Conservation (phyloP, 2,797 vertebrate genomes). For the Coranthus polyacanthus region DNA sequence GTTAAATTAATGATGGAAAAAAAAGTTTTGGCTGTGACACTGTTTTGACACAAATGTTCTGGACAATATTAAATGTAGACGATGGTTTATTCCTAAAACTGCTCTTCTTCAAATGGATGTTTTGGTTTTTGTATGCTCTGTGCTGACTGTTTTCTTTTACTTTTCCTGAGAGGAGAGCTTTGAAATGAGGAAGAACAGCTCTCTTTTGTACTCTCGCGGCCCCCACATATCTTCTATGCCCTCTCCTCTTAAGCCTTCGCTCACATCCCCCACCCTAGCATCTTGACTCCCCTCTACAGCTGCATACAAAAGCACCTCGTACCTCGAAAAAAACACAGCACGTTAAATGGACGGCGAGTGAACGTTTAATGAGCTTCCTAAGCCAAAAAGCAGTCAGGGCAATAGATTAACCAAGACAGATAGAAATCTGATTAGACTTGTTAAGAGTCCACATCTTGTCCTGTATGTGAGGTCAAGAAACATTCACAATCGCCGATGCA, state of each 20-base stretch:
- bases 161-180: conserved; percentile 37
- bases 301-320: conserved; percentile 33
- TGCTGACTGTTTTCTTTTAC: not conserved
- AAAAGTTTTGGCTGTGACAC: too few relatives aligned
- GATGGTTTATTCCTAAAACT: too few relatives aligned
- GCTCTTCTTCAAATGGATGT: too few relatives aligned
- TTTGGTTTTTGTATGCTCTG: too few relatives aligned
- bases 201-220: conserved; percentile 41
- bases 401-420: conserved; percentile 21
- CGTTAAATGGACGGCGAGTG: not conserved
- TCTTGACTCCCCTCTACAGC: conserved; percentile 38
- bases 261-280: conserved; percentile 35
- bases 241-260: conserved; percentile 13
- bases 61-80: too few relatives aligned
- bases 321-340: conserved; percentile 11
- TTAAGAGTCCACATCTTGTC: not conserved
- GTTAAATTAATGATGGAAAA: too few relatives aligned
- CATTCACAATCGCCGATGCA: not conserved
- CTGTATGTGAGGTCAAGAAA: not conserved
- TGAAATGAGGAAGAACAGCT: conserved; percentile 19
- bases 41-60: too few relatives aligned
- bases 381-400: conserved; percentile 9
- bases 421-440: conserved; percentile 5
- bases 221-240: conserved; percentile 22
- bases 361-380: conserved; percentile 42